Conservation (phyloP, 1,140 invertebrate genomes). For the Rhagoletis zephyria region DNA sequence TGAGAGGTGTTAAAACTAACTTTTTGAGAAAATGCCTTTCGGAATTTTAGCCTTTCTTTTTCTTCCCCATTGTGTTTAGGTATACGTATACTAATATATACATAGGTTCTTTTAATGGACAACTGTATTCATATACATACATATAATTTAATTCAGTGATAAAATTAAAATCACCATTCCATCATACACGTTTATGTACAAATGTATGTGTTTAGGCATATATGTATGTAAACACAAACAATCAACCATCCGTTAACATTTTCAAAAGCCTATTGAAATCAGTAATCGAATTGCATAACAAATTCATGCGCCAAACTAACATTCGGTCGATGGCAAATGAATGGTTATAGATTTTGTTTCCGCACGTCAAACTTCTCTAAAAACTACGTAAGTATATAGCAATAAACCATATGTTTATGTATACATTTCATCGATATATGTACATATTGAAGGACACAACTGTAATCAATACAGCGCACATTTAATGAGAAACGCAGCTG, state of each 20-base stretch:
- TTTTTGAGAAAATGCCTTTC: too few relatives aligned
- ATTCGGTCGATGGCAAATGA: background rate
- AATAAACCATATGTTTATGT: background rate
- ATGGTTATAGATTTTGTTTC: background rate
- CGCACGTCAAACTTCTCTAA: background rate
- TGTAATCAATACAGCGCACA: background rate
- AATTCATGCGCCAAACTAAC: background rate
- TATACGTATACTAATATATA: too few relatives aligned
- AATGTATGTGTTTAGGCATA: background rate
- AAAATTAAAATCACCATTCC: background rate
- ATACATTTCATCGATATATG: background rate
- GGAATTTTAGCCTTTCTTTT: too few relatives aligned
- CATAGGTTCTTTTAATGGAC: too few relatives aligned
- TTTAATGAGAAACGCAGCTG: background rate
- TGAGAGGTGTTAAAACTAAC: too few relatives aligned
- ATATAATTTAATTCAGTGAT: too few relatives aligned
- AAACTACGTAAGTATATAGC: background rate
- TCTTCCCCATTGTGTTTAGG: too few relatives aligned
- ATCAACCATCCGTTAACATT: background rate
- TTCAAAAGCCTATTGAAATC: background rate
- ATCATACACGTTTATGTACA: background rate
- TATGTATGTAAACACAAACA: too few relatives aligned
- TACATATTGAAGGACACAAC: too few relatives aligned
- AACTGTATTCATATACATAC: too few relatives aligned
- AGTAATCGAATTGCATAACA: slow-evolving; percentile 21